Base-by-base conservation (phyloP, 2,888 invertebrate genomes). In the Chesias legatella region DNA sequence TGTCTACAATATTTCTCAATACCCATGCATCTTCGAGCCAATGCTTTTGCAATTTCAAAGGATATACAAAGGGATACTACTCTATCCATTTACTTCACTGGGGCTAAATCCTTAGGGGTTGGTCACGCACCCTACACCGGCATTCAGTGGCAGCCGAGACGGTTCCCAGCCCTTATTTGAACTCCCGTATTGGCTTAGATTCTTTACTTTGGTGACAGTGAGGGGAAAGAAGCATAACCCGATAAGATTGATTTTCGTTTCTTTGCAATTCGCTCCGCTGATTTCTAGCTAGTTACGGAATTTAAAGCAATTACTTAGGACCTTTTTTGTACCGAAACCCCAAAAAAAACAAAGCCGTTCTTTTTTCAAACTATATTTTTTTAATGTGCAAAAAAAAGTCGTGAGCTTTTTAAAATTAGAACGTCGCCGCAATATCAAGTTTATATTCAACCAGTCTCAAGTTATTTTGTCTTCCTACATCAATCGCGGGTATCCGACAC, bases 101-200 rank as follows among this genome's bases (percentile, higher is more conserved):
- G 63, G 60, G 59, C 54, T 56, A 56, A 57, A 48, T 55, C 49
- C 54, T 54, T 35, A 37, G 48, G 52, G 54, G 48, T 40, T 33
- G 39, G 33, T 40, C 38, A 35, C 49, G 46, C 52, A 39, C 42
- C 35, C 42, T 38, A 24, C 30, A 46, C 43, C 48, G 24, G 32
- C 17, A 66, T 39, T 33, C 35, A n/a, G 35, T 7, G 28, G 32
- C 29, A 27, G 30, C 47, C 40, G 39, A 44, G 38, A 9, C 32
- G 17, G 10, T 22, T 28, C 20, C 30, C 33, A 51, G 48, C 78
- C 79, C 78, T 70, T 79, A 78, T 82, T 80, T 79, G 72, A 62
- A 64, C 67, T 67, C 66, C 64, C 67, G 67, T 73, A 75, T 77
- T 73, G 67, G 68, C 60, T 70, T 66, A 71, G 63, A 72, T 63